A percentile compares a stretch with the other conserved stretches of the same genome.
Conservation (phyloP, 2,797 vertebrate genomes). For the Numenius phaeopus region DNA sequence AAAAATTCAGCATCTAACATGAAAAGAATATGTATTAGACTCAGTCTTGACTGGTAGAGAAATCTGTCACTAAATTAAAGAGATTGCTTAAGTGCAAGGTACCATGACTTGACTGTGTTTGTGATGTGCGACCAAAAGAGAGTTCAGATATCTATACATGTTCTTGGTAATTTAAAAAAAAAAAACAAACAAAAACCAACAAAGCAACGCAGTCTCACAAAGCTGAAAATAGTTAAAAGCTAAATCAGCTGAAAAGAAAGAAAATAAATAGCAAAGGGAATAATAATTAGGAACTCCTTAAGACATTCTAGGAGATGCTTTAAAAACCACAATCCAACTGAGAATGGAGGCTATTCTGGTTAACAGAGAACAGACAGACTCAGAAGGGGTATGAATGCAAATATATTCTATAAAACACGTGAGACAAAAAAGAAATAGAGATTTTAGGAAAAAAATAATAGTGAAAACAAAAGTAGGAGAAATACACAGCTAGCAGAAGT, state of each 20-base stretch:
- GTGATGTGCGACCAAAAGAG: neutral
- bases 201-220: neutral
- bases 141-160: neutral
- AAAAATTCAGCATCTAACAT: neutral
- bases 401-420: neutral
- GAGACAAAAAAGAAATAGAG: neutral
- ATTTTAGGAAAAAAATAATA: neutral
- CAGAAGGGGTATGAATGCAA: neutral
- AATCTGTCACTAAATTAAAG: neutral
- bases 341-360: neutral
- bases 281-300: slow-evolving; percentile 37
- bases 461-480: neutral
- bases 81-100: neutral
- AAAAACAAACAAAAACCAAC: too few relatives aligned
- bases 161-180: neutral
- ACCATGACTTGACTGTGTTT: neutral
- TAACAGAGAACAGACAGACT: slow-evolving; percentile 12
- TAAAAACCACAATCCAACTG: slow-evolving; percentile 1
- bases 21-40: neutral
- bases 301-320: slow-evolving; percentile 19
- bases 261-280: slow-evolving; percentile 33
- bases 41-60: neutral
- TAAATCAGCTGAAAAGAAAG: slow-evolving; percentile 8
- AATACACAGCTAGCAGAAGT: neutral
- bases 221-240: neutral